A percentile compares a stretch with the other conserved stretches of the same genome.
phyloP scores from a whole-genome alignment of 92 coral and sea anemone species.

The Epizoanthus scotinus region DNA sequence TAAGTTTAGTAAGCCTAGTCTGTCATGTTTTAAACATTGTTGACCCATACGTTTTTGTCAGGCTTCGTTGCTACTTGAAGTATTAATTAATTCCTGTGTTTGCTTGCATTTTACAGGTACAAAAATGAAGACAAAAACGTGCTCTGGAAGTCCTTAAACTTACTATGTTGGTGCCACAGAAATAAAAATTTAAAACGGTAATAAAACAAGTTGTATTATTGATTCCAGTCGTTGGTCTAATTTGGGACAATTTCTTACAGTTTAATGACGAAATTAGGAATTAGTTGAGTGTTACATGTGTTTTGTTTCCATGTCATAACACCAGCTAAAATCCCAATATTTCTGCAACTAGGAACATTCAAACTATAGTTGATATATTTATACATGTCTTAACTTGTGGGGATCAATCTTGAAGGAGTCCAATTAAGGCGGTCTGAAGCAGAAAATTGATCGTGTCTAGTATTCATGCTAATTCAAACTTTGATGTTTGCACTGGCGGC shows the following conservation, averaged over 20 bases:
- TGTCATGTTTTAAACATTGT: not conserved
- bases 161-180: conserved; percentile 8
- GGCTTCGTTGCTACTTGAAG: conserved; percentile 5
- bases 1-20: not conserved
- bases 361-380: conserved; percentile 3
- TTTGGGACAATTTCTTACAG: not conserved
- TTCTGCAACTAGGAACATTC: not conserved
- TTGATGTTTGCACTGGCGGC: conserved; percentile 6
- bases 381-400: conserved; percentile 3
- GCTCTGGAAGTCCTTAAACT: not conserved
- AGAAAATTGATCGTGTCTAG: conserved; percentile 36
- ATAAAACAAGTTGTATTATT: not conserved
- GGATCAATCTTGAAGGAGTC: conserved; percentile 6
- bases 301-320: conserved; percentile 4
- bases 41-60: not conserved
- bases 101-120: conserved; percentile 11
- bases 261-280: too few relatives aligned
- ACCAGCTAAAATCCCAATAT: not conserved
- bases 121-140: conserved; percentile 7
- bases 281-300: not conserved
- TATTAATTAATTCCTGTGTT: conserved; percentile 5
- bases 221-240: not conserved
- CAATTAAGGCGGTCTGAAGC: conserved; percentile 1
- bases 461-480: conserved; percentile 33
- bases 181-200: not conserved